Evolutionary conservation across 2,797 vertebrate genomes (phyloP), one percentile per base, ranked within the genome.

Genomic region (Sebastes taczanowskii): DNA sequence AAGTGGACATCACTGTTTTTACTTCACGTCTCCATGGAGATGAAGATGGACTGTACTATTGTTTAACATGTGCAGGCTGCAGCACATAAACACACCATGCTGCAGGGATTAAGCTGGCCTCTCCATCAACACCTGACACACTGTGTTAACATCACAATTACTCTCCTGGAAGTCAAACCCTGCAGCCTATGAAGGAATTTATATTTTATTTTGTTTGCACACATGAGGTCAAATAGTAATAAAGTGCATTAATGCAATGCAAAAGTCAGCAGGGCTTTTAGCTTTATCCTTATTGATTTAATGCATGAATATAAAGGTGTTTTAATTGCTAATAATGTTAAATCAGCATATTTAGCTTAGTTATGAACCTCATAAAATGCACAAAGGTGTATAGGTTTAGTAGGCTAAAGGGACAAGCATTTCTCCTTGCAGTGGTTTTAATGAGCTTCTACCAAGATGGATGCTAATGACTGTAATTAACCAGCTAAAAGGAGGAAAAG

Each of bases 391-490:
- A 5, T 42, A 9, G 13, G 49, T 58, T 63, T 32, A 25, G 0
- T 4, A 11, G 1, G 27, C 38, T 65, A 77, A 46, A 35, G 62
- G 30, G 13, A 27, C 34, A 62, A 34, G 5, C 70, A 29, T 85
- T 65, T 72, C 46, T 86, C 49, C 58, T 18, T 81, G 82, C 74
- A 70, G 87, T 27, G 75, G 59, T 42, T 85, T 86, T 88, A 93
- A 94, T 92, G 84, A 90, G 58, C 82, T 75, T 58, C 63, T 23
- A 63, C 82, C 90, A 90, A 94, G 88, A 94, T 93, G 93, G 93
- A 93, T 79, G 93, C 92, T 92, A 93, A 94, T 92, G 88, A 89
- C 86, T 76, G 74, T 86, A 92, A 92, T 92, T 89, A 91, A 62
- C 73, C 73, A 75, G 81, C 72, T 71, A 22, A 78, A 25, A 56